Conservation (phyloP, 2,797 vertebrate species). For the Eulemur mongoz region DNA sequence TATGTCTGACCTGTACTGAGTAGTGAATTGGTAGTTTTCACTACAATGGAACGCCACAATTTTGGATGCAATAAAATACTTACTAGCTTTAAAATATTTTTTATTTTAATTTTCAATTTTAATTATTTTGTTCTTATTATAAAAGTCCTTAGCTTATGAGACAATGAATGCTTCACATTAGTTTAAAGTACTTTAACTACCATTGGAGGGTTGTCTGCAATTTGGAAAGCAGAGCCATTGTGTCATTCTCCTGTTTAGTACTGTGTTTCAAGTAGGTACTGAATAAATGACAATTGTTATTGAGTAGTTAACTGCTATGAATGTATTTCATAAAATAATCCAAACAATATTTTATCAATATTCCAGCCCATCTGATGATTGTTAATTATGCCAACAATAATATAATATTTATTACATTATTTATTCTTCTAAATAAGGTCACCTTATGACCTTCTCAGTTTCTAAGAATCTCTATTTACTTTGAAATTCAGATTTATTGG, state of each 20-base stretch:
- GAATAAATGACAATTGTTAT: neutral
- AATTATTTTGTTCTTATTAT: neutral
- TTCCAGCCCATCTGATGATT: neutral
- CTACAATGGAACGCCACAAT: neutral
- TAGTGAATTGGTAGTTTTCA: neutral
- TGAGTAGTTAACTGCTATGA: neutral
- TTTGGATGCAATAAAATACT: conserved; percentile 7
- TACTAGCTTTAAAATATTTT: neutral
- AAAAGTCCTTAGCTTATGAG: neutral
- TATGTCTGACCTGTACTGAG: neutral
- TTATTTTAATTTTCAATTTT: conserved; percentile 41
- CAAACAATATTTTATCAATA: neutral
- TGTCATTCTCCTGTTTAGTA: neutral
- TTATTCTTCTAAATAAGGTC: conserved; percentile 41
- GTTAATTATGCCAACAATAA: neutral
- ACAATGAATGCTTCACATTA: neutral
- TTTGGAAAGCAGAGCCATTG: conserved; percentile 8
- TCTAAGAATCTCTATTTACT: neutral
- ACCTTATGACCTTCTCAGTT: neutral
- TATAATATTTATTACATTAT: conserved; percentile 10
- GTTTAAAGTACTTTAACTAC: conserved; percentile 17
- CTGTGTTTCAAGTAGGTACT: neutral
- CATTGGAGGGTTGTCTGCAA: neutral
- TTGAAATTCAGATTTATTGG: conserved; percentile 45
- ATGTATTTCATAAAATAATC: conserved; percentile 16